Evolutionary conservation across 2,113 vertebrate species (phyloP), one percentile per base, ranked within the genome.

Genomic region (Chloropsis hardwickii): DNA sequence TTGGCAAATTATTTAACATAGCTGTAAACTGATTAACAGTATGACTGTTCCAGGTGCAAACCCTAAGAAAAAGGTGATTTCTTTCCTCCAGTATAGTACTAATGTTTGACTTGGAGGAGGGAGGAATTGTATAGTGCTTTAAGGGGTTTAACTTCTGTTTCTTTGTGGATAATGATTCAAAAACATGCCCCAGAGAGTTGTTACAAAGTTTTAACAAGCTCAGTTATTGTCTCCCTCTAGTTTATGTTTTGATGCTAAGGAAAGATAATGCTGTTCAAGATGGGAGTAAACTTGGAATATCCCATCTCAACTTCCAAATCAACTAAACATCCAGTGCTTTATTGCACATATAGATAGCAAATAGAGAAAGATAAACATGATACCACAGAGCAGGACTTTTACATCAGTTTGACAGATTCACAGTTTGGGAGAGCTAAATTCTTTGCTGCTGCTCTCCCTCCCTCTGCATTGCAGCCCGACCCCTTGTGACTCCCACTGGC

Each of bases 171-270:
- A 81, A 44, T 10, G 42, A 86, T 94, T 88, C 53, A 88, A 61
- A 95, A 79, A 64, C 22, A 45, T 1, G 10, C 71, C 50, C 12
- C 14, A 58, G 35, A 51, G n/a, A 45, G 33, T 54, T 58, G 60
- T 88, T 89, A 77, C 56, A 48, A 81, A 96, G 67, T 80, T 95
- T 87, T 90, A 66, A 72, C 90, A 81, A 94, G 86, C 74, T 92
- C 44, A 60, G 53, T 22, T 64, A 85, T 58, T 67, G 85, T 82
- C 35, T 80, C 50, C 3, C 19, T 82, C 60, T 57, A 45, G 60
- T 48, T 82, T 72, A 56, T 10, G 2, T 60, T 77, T 81, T 70
- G 78, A 85, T 93, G 28, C 48, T 78, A 35, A 62, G 29, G 39
- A 58, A 58, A 77, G 54, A 81, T 80, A 69, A 65, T 12, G 5